These are phyloP conservation scores for Oncorhynchus mykiss DNA, from an alignment of 2,113 vertebrate species.

Conservation along the genomic window DNA sequence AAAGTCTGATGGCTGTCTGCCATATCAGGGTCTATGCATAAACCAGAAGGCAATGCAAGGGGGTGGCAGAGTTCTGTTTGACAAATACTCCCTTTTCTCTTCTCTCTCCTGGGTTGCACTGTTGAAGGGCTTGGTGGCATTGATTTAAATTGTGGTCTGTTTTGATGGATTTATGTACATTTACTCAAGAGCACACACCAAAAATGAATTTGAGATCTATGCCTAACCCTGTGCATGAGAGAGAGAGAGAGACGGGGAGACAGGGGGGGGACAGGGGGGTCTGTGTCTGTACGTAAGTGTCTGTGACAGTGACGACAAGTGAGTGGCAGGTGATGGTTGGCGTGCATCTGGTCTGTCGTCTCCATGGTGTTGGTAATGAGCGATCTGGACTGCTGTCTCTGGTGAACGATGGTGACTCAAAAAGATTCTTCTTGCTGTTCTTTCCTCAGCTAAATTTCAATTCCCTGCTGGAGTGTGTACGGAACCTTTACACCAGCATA, in stretches of 20 bases:
- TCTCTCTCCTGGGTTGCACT: background rate
- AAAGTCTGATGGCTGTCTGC: no score
- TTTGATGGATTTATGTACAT: background rate
- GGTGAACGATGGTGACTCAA: background rate
- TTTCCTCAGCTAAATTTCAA: slow-evolving; percentile 27
- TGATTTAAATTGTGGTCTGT: background rate
- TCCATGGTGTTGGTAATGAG: background rate
- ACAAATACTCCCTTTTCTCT: background rate
- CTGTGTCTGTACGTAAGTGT: slow-evolving; percentile 15
- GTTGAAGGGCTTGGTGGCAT: background rate
- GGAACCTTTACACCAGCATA: no score
- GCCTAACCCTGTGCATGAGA: no score
- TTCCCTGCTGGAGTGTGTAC: background rate
- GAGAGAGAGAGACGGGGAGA: background rate
- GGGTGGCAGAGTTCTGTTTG: background rate
- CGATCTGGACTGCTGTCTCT: slow-evolving; percentile 9
- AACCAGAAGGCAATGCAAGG: no score
- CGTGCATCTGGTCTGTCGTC: slow-evolving; percentile 3
- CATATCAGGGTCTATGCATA: no score
- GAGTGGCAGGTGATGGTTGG: slow-evolving; percentile 36
- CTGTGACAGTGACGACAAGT: slow-evolving; percentile 37
- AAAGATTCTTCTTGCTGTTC: background rate
- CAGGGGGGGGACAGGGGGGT: background rate
- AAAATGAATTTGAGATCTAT: no score
- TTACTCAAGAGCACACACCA: background rate